Conservation (phyloP, 2,797 vertebrate species). For the Crocidura indochinensis region DNA sequence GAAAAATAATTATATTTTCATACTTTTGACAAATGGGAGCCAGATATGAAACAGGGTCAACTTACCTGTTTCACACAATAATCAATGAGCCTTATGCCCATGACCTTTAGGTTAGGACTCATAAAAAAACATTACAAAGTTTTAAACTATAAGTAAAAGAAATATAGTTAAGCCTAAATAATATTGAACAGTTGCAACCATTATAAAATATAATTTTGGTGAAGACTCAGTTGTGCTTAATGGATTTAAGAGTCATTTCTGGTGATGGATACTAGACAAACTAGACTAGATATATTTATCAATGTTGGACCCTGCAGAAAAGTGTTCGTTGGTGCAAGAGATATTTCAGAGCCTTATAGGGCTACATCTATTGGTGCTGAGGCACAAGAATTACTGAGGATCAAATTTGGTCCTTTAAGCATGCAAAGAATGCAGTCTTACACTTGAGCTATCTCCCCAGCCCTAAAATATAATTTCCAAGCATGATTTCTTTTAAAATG, state of each 20-base stretch:
- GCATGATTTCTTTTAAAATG: neutral
- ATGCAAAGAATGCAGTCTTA: neutral
- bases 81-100: neutral
- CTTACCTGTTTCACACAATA: neutral
- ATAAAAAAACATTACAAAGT: slow-evolving; percentile 20
- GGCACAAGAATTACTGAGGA: too few species aligned
- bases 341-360: too few species aligned
- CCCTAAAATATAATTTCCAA: too few species aligned
- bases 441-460: neutral
- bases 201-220: neutral
- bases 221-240: too few species aligned
- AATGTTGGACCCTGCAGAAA: neutral
- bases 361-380: too few species aligned
- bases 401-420: neutral
- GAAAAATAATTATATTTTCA: too few species aligned
- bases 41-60: neutral
- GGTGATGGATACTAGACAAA: neutral
- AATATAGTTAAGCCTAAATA: neutral
- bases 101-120: neutral
- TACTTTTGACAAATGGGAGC: neutral
- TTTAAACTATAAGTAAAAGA: slow-evolving; percentile 21
- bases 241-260: neutral
- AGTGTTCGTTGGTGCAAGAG: too few species aligned
- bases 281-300: neutral
- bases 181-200: neutral